phyloP scores from a whole-genome alignment of 2,113 vertebrate genomes.

The Ciconia stormi region DNA sequence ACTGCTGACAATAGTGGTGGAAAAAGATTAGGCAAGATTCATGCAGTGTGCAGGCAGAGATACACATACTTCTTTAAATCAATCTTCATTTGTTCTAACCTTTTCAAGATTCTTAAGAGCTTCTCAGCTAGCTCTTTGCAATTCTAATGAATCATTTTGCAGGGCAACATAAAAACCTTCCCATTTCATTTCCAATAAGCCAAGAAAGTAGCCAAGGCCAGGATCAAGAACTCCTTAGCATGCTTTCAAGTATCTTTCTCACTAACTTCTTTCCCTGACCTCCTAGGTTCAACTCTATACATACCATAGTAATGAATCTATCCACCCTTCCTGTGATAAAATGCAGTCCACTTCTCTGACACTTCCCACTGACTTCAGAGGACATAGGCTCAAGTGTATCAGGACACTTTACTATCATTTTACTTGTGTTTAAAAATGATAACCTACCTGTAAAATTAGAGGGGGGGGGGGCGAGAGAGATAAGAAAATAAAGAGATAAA shows the following conservation, averaged over 20 bases:
- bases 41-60: neutral
- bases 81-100: neutral
- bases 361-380: neutral
- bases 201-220: neutral
- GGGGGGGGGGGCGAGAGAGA: too few relatives aligned
- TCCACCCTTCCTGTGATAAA: neutral
- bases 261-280: neutral
- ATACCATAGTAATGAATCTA: neutral
- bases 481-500: neutral
- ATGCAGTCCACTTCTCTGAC: neutral
- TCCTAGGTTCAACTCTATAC: neutral
- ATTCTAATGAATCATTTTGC: neutral
- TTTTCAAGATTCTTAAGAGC: slow-evolving; percentile 14
- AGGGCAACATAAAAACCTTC: neutral
- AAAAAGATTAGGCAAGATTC: neutral
- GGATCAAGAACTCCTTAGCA: neutral
- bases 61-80: neutral
- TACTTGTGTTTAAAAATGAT: neutral
- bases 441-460: neutral
- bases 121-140: neutral
- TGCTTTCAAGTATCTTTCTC: neutral
- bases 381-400: neutral
- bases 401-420: neutral
- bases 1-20: neutral
- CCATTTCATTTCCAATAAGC: neutral